These are phyloP conservation scores for Cantharis rustica DNA, from an alignment of 2,888 invertebrate genomes.

Conservation along the genomic window DNA sequence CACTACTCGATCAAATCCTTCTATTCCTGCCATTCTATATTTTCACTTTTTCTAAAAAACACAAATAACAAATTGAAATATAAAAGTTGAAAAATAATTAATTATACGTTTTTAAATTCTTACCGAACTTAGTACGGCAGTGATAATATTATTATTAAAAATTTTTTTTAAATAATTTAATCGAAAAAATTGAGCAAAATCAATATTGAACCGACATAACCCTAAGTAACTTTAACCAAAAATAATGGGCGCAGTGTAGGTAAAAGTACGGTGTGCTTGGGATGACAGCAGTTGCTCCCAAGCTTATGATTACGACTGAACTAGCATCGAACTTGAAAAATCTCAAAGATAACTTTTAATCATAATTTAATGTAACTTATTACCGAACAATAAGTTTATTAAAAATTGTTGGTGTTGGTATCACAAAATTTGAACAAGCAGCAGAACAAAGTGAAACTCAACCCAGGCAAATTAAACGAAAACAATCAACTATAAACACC, in stretches of 20 bases:
- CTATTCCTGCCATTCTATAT: background rate
- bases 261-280: background rate
- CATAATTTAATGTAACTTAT: background rate
- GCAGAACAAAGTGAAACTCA: background rate
- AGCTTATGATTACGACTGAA: background rate
- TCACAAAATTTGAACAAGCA: background rate
- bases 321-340: background rate
- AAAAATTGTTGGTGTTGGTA: background rate
- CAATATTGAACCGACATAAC: background rate
- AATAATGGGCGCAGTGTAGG: background rate
- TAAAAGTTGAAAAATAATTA: background rate
- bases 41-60: background rate
- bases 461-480: background rate
- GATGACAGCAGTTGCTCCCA: background rate
- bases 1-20: slow-evolving; percentile 25
- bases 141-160: background rate
- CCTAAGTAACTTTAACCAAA: background rate
- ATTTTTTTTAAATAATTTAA: background rate
- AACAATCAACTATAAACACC: background rate
- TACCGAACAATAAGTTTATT: background rate
- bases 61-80: no score
- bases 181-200: background rate
- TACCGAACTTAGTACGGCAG: background rate
- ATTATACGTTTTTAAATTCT: background rate
- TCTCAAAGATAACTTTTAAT: background rate